phyloP scores from a whole-genome alignment of 2,888 invertebrate genomes.

The Pollenia griseotomentosa region DNA sequence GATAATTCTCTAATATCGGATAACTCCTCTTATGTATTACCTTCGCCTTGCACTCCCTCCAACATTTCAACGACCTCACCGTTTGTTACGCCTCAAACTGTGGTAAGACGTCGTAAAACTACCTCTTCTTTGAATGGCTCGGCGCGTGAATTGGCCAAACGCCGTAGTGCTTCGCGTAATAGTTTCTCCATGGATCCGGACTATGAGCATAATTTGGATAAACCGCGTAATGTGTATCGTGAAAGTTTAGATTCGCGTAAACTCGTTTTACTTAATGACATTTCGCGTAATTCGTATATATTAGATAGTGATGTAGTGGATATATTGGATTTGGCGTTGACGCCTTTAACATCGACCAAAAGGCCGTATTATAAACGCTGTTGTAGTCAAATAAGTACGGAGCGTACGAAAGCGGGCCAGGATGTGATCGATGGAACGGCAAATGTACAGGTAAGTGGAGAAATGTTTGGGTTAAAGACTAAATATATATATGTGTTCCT shows the following conservation, averaged over 20 bases:
- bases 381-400: constrained; percentile 57
- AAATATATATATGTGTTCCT: no score
- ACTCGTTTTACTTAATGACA: constrained; percentile 81
- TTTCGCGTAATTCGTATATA: constrained; percentile 81
- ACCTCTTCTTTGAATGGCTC: constrained; percentile 72
- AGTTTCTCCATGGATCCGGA: constrained; percentile 79
- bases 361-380: constrained; percentile 67
- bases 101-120: constrained; percentile 78
- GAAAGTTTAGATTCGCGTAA: constrained; percentile 83
- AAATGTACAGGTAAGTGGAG: constrained; percentile 76
- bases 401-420: constrained; percentile 39
- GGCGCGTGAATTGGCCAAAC: constrained; percentile 74
- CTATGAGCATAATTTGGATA: constrained; percentile 82
- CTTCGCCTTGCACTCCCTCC: constrained; percentile 68
- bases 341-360: constrained; percentile 74
- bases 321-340: constrained; percentile 81
- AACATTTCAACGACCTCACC: constrained; percentile 65
- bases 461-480: no score
- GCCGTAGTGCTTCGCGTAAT: constrained; percentile 75
- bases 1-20: constrained; percentile 61
- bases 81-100: constrained; percentile 75
- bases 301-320: constrained; percentile 80
- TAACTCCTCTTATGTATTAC: constrained; percentile 57
- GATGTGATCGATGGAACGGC: constrained; percentile 74
- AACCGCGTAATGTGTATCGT: constrained; percentile 82